Evolutionary conservation across 2,888 invertebrate genomes (phyloP).

Genomic region (Diplazon laetatorius): DNA sequence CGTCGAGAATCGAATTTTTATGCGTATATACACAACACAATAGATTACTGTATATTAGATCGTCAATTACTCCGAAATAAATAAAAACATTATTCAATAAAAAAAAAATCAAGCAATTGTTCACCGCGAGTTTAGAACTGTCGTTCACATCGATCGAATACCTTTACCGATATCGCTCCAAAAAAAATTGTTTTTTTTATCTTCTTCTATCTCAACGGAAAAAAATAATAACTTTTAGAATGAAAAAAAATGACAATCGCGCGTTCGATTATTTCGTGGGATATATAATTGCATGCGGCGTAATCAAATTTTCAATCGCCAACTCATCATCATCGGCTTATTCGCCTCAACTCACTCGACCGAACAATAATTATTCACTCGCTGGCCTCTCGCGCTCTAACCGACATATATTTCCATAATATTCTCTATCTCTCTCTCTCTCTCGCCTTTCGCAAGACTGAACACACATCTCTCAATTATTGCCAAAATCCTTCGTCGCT

Average conservation of each 20-base stretch:
- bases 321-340: constrained; percentile 39
- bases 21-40: constrained; percentile 19
- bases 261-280: background rate
- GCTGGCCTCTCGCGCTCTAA: constrained; percentile 7
- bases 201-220: background rate
- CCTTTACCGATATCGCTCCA: background rate
- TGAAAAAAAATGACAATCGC: constrained; percentile 1
- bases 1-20: constrained; percentile 40
- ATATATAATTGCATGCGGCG: constrained; percentile 51
- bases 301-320: constrained; percentile 44
- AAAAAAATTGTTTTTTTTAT: background rate
- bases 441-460: constrained; percentile 15
- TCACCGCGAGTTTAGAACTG: background rate
- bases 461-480: constrained; percentile 19
- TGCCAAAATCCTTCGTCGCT: constrained; percentile 18
- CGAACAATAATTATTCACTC: constrained; percentile 55
- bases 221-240: background rate
- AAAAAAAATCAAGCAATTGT: no score
- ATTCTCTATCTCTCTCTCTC: background rate
- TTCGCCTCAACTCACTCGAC: constrained; percentile 41
- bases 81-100: background rate
- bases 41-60: constrained; percentile 12
- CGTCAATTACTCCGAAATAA: background rate
- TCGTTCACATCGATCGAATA: background rate
- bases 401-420: constrained; percentile 24